These are phyloP conservation scores for Butorides virescens DNA, from an alignment of 2,113 vertebrate species.

Conservation along the genomic window DNA sequence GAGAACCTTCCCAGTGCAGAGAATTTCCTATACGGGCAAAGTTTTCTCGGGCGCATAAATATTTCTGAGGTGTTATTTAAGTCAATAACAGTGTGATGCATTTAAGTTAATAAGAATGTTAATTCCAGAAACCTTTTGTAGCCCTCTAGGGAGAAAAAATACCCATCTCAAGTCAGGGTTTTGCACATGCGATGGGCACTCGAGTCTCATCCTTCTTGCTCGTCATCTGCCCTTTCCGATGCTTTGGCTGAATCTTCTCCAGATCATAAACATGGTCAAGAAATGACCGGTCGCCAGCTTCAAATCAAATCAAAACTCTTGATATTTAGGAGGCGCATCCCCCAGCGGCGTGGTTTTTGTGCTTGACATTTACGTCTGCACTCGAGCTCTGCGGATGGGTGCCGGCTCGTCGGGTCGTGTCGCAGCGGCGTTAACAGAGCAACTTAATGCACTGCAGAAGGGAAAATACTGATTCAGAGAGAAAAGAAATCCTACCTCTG, in stretches of 20 bases:
- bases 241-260: neutral
- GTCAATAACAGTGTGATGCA: neutral
- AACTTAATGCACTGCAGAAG: neutral
- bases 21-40: neutral
- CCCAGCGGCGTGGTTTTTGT: fast-evolving
- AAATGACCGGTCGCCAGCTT: neutral
- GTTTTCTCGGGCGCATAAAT: neutral
- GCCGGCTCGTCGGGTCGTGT: fast-evolving
- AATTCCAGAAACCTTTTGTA: neutral
- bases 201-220: fast-evolving
- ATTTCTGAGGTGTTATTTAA: neutral
- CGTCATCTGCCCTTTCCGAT: neutral
- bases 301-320: neutral
- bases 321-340: neutral
- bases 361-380: fast-evolving
- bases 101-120: neutral
- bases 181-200: neutral
- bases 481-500: neutral
- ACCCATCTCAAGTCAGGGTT: neutral
- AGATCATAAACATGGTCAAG: neutral
- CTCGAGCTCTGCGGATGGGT: fast-evolving
- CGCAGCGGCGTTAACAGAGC: neutral
- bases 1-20: neutral
- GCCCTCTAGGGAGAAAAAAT: neutral
- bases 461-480: neutral